phyloP scores from a whole-genome alignment of 2,888 invertebrate species.

The Caenorhabditis imperialis region DNA sequence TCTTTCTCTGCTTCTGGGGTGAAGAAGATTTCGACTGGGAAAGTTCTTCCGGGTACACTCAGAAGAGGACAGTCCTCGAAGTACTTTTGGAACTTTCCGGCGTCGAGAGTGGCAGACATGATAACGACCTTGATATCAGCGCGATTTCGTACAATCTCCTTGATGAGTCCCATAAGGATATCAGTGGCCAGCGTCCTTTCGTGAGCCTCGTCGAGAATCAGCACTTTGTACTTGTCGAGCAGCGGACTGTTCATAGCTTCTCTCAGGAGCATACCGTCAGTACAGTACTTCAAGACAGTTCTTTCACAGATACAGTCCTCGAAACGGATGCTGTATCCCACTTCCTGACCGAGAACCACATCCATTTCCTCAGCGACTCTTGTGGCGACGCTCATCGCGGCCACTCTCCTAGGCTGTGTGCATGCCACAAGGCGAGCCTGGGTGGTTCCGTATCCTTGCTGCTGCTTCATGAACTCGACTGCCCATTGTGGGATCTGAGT shows the following conservation, averaged over 20 bases:
- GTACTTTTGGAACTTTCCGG: conserved; percentile 97
- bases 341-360: conserved; percentile 90
- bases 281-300: conserved; percentile 88
- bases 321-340: conserved; percentile 97
- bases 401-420: conserved; percentile 96
- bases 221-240: conserved; percentile 94
- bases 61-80: conserved; percentile 98
- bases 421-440: conserved; percentile 88
- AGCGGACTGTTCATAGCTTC: conserved; percentile 99
- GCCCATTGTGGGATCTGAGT: conserved; percentile 97
- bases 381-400: conserved; percentile 99
- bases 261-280: conserved; percentile 89
- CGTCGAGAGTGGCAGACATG: conserved; percentile 99
- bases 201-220: conserved; percentile 97
- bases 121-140: conserved; percentile 94
- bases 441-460: conserved; percentile 79
- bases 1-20: conserved; percentile 98
- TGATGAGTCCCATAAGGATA: conserved; percentile 94
- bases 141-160: conserved; percentile 92
- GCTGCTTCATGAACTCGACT: conserved; percentile 78
- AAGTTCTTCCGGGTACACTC: conserved; percentile 96
- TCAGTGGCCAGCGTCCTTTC: conserved; percentile 98
- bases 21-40: conserved; percentile 97
- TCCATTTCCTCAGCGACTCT: conserved; percentile 99
- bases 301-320: conserved; percentile 96